Conservation (phyloP, 2,797 vertebrate genomes). For the Hoplostethus atlanticus region DNA sequence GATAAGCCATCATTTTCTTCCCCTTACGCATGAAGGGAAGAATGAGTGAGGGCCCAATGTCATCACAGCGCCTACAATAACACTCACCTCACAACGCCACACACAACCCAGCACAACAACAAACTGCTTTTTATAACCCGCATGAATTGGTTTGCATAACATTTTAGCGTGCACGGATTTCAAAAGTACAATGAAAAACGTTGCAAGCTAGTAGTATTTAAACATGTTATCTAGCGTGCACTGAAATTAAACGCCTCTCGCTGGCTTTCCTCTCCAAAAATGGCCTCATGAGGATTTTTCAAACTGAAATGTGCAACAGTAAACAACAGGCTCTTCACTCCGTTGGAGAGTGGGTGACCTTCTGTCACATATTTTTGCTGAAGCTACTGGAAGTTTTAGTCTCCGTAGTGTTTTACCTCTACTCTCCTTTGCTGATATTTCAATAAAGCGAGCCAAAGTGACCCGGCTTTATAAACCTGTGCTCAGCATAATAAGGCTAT, state of each 20-base stretch:
- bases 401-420: constrained; percentile 62
- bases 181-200: neutral
- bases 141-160: neutral
- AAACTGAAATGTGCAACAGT: constrained; percentile 28
- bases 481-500: constrained; percentile 84
- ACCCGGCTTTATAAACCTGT: constrained; percentile 82
- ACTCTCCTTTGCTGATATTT: constrained; percentile 82
- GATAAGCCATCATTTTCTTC: constrained; percentile 86
- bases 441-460: constrained; percentile 84
- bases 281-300: neutral
- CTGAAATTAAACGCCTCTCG: constrained; percentile 1
- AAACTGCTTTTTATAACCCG: constrained; percentile 11
- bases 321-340: constrained; percentile 39
- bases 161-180: constrained; percentile 17
- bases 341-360: constrained; percentile 61
- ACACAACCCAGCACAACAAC: constrained; percentile 16
- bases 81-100: constrained; percentile 58
- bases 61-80: constrained; percentile 75
- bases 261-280: constrained; percentile 11
- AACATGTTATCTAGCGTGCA: neutral
- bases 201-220: neutral
- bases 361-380: constrained; percentile 62
- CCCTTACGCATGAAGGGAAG: constrained; percentile 77
- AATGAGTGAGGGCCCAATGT: constrained; percentile 81
- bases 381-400: constrained; percentile 70